Evolutionary conservation across 1,140 invertebrate species (phyloP).

Genomic region (Wasmannia auropunctata): DNA sequence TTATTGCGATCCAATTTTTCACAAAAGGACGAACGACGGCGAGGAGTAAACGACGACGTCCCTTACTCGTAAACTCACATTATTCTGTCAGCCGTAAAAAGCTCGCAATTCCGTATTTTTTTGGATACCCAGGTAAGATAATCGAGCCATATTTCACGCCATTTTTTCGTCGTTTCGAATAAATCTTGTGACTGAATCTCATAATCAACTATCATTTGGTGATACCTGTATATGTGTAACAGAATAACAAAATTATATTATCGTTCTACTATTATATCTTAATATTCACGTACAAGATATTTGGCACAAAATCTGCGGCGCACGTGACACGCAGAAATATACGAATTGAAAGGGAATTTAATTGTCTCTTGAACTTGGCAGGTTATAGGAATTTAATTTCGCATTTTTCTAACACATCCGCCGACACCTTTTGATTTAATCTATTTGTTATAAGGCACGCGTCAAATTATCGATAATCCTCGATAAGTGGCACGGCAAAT

Average conservation of each 20-base stretch:
- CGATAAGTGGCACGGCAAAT: not conserved
- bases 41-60: slow-evolving; percentile 31
- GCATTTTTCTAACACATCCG: not conserved
- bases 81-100: not conserved
- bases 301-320: not conserved
- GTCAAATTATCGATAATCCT: slow-evolving; percentile 25
- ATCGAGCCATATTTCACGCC: not conserved
- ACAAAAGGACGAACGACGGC: not conserved
- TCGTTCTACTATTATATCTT: not conserved
- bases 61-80: not conserved
- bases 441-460: not conserved
- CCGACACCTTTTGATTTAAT: not conserved
- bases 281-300: not conserved
- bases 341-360: not conserved
- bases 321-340: not conserved
- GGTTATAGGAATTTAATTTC: not conserved
- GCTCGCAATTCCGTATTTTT: not conserved
- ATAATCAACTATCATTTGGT: not conserved
- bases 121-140: not conserved
- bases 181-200: not conserved
- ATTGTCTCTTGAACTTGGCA: not conserved
- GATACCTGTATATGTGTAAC: not conserved
- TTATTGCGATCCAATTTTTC: slow-evolving; percentile 24
- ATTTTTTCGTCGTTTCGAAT: not conserved
- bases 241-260: slow-evolving; percentile 1